These are phyloP conservation scores for Lichenostomus cassidix DNA, from an alignment of 2,113 vertebrate species.

Conservation along the genomic window DNA sequence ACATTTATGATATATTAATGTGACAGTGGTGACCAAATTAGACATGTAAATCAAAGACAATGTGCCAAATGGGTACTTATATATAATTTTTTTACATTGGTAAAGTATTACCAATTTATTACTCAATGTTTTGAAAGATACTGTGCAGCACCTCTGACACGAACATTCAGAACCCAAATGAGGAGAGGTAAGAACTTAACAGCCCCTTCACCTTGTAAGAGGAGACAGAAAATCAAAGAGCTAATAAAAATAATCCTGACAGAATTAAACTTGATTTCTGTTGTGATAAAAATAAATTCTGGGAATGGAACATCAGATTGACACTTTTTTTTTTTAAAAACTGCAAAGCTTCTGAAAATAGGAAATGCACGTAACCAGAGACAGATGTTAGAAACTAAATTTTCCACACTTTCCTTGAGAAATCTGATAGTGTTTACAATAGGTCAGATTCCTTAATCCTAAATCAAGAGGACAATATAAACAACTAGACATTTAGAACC, in stretches of 20 bases:
- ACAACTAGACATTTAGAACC: not conserved
- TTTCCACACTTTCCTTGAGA: not conserved
- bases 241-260: not conserved
- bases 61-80: not conserved
- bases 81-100: not conserved
- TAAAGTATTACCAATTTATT: not conserved
- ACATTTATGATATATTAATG: not conserved
- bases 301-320: not conserved
- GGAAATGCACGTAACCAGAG: not conserved
- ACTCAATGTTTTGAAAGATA: not conserved
- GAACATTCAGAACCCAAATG: not conserved
- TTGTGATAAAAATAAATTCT: not conserved
- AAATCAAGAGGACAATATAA: not conserved
- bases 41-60: not conserved
- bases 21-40: not conserved
- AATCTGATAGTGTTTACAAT: not conserved
- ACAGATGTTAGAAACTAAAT: not conserved
- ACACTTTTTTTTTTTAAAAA: too few species aligned
- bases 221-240: not conserved
- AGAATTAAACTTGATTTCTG: not conserved
- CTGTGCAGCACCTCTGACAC: not conserved
- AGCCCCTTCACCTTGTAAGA: not conserved
- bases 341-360: not conserved
- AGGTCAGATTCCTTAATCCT: not conserved
- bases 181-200: not conserved